Evolutionary conservation across 2,888 invertebrate genomes (phyloP).

Genomic region (Calliopum simillimum): DNA sequence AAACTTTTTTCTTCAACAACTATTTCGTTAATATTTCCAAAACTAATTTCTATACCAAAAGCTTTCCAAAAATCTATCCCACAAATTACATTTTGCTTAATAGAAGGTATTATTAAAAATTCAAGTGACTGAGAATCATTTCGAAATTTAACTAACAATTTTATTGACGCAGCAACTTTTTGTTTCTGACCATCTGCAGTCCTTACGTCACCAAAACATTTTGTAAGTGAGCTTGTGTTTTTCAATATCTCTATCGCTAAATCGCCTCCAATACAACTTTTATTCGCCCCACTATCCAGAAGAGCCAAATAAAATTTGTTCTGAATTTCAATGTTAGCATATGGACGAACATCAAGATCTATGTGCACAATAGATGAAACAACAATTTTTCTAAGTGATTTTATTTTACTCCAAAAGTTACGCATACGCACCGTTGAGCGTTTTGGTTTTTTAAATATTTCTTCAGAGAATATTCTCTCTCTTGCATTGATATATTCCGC

Average conservation of each 20-base stretch:
- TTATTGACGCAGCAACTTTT: not conserved
- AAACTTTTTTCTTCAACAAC: not conserved
- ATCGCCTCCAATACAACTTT: not conserved
- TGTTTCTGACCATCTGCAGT: conserved; percentile 7
- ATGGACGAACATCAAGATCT: not conserved
- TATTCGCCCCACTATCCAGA: conserved; percentile 7
- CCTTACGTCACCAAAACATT: not conserved
- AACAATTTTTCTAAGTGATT: not conserved
- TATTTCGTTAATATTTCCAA: not conserved
- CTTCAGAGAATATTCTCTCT: not conserved
- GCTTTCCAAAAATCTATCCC: conserved; percentile 10
- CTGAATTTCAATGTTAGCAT: not conserved
- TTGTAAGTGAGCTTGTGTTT: too few relatives aligned
- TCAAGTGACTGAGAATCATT: not conserved
- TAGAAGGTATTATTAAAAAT: not conserved
- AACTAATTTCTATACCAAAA: not conserved
- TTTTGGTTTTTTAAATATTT: too few relatives aligned
- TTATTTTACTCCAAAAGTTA: not conserved
- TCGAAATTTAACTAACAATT: not conserved
- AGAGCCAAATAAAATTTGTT: not conserved
- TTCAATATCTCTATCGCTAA: not conserved
- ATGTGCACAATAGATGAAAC: not conserved
- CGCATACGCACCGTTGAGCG: conserved; percentile 3
- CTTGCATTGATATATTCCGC: not conserved
- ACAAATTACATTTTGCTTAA: conserved; percentile 8